Evolutionary conservation across 2,888 invertebrate species (phyloP), one percentile per base, ranked within the genome.

Genomic region (Parochlus steinenii): DNA sequence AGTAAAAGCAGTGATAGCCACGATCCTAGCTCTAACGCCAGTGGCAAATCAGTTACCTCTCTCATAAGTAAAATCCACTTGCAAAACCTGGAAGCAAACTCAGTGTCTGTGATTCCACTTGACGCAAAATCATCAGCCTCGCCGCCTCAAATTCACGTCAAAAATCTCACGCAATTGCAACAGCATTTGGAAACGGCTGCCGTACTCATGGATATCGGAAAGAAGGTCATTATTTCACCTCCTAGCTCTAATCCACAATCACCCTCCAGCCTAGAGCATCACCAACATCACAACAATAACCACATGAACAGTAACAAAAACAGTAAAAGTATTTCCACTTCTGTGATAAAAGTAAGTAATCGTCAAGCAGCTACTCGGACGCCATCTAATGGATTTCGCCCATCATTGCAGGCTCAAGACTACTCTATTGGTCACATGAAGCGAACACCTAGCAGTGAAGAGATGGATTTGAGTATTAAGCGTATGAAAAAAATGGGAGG

Each of bases 151-250:
- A 34, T 39, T 8, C 35, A 37, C 11, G 30, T 44, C n/a, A 46
- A 45, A 39, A 46, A 45, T 39, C 41, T 52, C 32, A 49, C 46
- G 20, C 51, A 52, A 44, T 44, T 55, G 34, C 54, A 56, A 42
- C 58, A 58, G 40, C 56, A 55, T 43, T 45, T 58, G 34, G 59
- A 59, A 50, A 59, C 58, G 38, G 58, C 59, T 34, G 55, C 56
- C 31, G 58, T 59, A 32, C 44, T 58, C 37, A 58, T 59, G 56
- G 55, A 59, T 44, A 59, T 59, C 41, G 57, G 59, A 47, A 57
- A 58, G 47, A 57, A 57, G 47, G 55, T 52, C 30, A 50, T 58
- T 31, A 55, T 58, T 41, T 56, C 58, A 39, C 56, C 58, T 31
- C 58, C 58, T 40, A 52, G 50, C 43, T 56, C 58, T 38, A 57